These are phyloP conservation scores for Philaenus spumarius DNA, from an alignment of 1,140 invertebrate species.

Conservation along the genomic window DNA sequence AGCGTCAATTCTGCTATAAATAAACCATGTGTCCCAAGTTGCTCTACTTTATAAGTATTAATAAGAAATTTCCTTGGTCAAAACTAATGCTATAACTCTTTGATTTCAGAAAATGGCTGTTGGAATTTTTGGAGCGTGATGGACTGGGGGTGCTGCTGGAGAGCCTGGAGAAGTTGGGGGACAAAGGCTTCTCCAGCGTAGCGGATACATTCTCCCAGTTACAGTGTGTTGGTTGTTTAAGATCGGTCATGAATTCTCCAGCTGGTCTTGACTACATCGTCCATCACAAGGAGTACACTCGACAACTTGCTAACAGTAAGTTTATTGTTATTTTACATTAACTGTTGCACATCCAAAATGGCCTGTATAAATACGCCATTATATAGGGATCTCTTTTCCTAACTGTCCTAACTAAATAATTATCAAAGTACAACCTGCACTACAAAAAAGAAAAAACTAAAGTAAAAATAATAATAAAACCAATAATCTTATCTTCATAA, in stretches of 20 bases:
- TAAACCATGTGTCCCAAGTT: no score
- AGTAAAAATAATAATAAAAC: no score
- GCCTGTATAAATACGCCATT: no score
- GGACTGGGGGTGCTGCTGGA: constrained; percentile 44
- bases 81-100: neutral
- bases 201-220: constrained; percentile 42
- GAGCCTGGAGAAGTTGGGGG: constrained; percentile 37
- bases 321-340: neutral
- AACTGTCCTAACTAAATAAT: no score
- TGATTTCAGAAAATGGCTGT: constrained; percentile 39
- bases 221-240: constrained; percentile 43
- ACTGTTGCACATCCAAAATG: no score
- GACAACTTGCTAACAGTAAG: constrained; percentile 43
- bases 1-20: no score
- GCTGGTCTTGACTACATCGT: constrained; percentile 45
- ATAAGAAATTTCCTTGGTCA: no score
- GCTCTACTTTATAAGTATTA: no score
- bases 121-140: constrained; percentile 43
- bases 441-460: no score
- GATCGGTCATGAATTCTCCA: constrained; percentile 45
- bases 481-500: no score
- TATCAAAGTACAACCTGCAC: no score
- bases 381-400: no score
- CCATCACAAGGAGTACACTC: constrained; percentile 38
- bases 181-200: constrained; percentile 31